A percentile compares a stretch with the other conserved stretches of the same genome.
phyloP scores from a whole-genome alignment of 2,888 invertebrate genomes.

The Mechanitis messenoides region DNA sequence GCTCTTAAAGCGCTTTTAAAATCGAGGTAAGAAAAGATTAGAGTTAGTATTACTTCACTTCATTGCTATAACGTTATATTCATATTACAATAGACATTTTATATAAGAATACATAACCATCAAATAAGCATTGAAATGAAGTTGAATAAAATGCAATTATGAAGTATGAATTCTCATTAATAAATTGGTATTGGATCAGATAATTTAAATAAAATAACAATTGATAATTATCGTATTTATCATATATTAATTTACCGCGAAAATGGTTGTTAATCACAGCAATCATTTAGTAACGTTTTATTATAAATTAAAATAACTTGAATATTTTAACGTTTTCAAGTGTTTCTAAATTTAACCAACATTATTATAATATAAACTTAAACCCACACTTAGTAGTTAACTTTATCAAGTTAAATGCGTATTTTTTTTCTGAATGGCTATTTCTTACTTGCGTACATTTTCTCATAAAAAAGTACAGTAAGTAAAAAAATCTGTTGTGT shows the following conservation, averaged over 20 bases:
- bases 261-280: conserved; percentile 1
- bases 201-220: conserved; percentile 6
- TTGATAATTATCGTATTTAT: conserved; percentile 4
- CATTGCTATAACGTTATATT: not conserved
- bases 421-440: no score
- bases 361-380: not conserved
- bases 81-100: not conserved
- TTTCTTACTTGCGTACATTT: no score
- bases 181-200: not conserved
- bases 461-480: no score
- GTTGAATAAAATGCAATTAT: not conserved
- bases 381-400: no score
- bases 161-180: conserved; percentile 3
- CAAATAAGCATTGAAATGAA: not conserved
- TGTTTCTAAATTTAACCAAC: not conserved
- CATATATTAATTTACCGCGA: not conserved
- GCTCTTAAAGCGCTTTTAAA: conserved; percentile 6
- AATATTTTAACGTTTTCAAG: not conserved
- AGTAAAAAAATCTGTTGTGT: no score
- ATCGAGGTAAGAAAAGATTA: not conserved
- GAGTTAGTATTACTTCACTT: not conserved
- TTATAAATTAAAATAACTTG: not conserved
- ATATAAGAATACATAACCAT: no score
- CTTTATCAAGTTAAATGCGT: no score
- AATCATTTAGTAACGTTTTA: not conserved